Conservation (phyloP, 2,888 invertebrate genomes). For the Eumacrocentrus americanus region DNA sequence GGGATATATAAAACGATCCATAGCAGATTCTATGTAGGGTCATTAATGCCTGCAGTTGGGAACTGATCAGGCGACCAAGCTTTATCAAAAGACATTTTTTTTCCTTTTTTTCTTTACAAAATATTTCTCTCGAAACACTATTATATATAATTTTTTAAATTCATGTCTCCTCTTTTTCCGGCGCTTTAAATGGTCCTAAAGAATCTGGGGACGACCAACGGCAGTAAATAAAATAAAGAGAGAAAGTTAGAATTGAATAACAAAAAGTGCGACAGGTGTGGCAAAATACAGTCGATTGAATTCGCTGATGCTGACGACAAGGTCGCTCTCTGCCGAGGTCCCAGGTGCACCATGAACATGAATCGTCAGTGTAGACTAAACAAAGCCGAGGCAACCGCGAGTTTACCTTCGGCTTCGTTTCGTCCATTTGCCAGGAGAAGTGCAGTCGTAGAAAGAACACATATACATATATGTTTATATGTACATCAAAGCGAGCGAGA, state of each 20-base stretch:
- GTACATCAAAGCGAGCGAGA: neutral
- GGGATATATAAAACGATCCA: conserved; percentile 43
- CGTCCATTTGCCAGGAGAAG: neutral
- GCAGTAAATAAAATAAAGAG: no score
- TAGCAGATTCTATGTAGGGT: conserved; percentile 32
- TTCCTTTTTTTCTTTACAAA: no score
- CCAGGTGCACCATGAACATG: conserved; percentile 15
- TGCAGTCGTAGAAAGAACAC: no score
- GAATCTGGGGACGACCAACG: no score
- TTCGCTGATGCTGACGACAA: neutral
- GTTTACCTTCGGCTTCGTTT: conserved; percentile 15
- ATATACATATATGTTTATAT: no score
- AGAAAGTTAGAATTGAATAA: neutral
- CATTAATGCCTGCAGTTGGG: conserved; percentile 35
- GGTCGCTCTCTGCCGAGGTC: neutral
- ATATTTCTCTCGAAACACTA: no score
- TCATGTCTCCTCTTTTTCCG: no score
- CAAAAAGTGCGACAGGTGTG: conserved; percentile 19
- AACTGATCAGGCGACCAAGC: conserved; percentile 22
- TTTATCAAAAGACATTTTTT: no score
- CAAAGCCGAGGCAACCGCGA: conserved; percentile 9
- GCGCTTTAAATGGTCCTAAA: no score
- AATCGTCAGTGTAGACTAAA: conserved; percentile 5
- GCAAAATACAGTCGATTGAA: neutral
- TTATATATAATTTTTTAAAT: no score